Conservation (phyloP, 2,797 vertebrate species). For the Leuciscus waleckii region DNA sequence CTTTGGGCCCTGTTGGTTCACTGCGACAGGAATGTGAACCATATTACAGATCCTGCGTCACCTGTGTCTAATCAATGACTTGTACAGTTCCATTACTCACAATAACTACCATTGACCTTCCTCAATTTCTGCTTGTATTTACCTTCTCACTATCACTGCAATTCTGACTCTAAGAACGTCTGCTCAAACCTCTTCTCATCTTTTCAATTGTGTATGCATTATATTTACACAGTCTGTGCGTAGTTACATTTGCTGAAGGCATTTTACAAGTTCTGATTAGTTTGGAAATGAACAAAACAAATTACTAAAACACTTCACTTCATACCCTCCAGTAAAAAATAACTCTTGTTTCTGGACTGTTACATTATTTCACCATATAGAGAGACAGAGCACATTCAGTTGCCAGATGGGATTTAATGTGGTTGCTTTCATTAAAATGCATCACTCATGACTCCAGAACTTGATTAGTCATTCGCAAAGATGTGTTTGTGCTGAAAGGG, state of each 20-base stretch:
- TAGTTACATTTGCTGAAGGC: slow-evolving; percentile 23
- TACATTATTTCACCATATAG: background rate
- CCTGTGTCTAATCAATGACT: slow-evolving; percentile 37
- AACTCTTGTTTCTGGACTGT: slow-evolving; percentile 14
- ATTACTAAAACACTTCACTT: background rate
- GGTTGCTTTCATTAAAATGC: slow-evolving; percentile 48
- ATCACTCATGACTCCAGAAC: slow-evolving; percentile 41
- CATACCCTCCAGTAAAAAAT: background rate
- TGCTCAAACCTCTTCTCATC: background rate
- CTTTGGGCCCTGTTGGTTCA: slow-evolving; percentile 28
- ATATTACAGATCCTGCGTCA: slow-evolving; percentile 2
- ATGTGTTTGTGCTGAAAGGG: slow-evolving; percentile 52
- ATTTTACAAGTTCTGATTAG: slow-evolving; percentile 25
- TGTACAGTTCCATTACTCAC: slow-evolving; percentile 16
- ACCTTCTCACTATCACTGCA: background rate
- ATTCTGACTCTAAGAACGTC: background rate
- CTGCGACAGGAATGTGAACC: slow-evolving; percentile 19
- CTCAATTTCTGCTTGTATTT: background rate
- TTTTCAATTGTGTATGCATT: background rate
- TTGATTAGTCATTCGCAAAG: slow-evolving; percentile 59
- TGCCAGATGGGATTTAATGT: slow-evolving; percentile 9
- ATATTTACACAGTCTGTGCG: slow-evolving; percentile 1
- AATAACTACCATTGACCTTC: slow-evolving; percentile 11
- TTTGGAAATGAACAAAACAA: slow-evolving; percentile 23
- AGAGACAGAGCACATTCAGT: background rate